Conservation (phyloP, 2,113 vertebrate genomes). For the Cinclus cinclus region DNA sequence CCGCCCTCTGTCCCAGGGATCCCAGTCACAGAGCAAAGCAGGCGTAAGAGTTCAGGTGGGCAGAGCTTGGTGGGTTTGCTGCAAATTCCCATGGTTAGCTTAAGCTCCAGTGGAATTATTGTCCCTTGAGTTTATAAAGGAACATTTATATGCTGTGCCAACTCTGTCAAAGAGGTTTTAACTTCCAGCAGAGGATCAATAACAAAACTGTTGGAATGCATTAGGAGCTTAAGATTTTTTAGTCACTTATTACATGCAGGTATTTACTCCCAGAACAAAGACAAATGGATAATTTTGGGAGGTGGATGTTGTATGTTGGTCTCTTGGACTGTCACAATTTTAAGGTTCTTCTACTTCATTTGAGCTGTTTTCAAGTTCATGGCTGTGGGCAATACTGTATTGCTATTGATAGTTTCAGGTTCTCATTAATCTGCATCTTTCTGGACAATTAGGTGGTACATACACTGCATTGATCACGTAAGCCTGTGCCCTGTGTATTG, state of each 20-base stretch:
- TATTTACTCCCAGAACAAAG: not conserved
- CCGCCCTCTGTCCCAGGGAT: not conserved
- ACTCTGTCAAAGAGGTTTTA: not conserved
- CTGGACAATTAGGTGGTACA: not conserved
- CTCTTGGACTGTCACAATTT: not conserved
- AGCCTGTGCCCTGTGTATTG: not conserved
- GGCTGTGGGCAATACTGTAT: not conserved
- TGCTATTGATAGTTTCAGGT: not conserved
- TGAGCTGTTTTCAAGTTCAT: not conserved
- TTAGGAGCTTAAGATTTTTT: not conserved
- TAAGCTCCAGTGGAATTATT: not conserved
- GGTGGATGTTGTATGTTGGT: not conserved
- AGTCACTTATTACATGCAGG: not conserved
- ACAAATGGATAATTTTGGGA: not conserved
- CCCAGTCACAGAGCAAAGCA: not conserved
- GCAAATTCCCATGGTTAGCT: not conserved
- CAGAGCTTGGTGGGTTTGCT: not conserved
- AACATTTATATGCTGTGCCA: not conserved
- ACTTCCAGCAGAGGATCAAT: not conserved
- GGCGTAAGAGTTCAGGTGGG: not conserved
- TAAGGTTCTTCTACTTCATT: not conserved
- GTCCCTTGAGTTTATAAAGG: not conserved
- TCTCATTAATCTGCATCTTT: conserved; percentile 1
- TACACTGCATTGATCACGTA: not conserved
- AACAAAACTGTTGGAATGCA: not conserved